Base-by-base conservation (phyloP, 2,888 invertebrate genomes). In the Cheilosia soror region DNA sequence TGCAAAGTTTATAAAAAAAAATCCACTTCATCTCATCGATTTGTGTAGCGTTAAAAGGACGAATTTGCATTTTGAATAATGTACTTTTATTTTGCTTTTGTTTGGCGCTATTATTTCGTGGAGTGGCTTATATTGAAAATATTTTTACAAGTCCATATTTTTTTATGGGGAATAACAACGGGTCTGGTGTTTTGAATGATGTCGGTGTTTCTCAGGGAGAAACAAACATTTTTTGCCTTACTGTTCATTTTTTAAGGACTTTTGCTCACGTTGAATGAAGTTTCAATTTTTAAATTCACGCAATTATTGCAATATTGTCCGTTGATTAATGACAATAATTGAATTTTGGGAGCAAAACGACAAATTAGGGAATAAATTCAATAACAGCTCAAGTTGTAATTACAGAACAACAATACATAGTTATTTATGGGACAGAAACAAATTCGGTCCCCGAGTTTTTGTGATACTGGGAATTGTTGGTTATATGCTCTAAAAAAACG, bases 31-130 rank as follows among this genome's bases (percentile, higher is more conserved):
- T 33, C 15, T 27, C 40, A n/a, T 44, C 42, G 42, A 55, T 11
- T 55, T 42, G 37, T 58, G 31, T 57, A 27, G 25, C 20, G 57
- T 29, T 57, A 66, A 58, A 66, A 49, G 40, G 57, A 68, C 42
- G 42, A 68, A 62, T 77, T 77, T 77, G 53, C 77, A 69, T 77
- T 69, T 62, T 58, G n/a, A 9, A 25, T 63, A 73, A 73, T 44
- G 29, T n/a, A 42, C 53, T 62, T 42, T 9, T 11, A n/a, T 60
- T 72, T 31, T 11, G 31, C 11, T 44, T 15, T 51, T 53, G 40
- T n/a, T 33, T 13, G n/a, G 1, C 13, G 7, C 20, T 20, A 20
- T 20, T 20, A 20, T 20, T 20, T 27, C 42, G 7, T 53, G 44
- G 44, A 42, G 29, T 20, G 42, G 60, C 51, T 62, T 31, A 20